Evolutionary conservation across 2,113 vertebrate genomes (phyloP), one percentile per base, ranked within the genome.

Genomic region (Cyprinus carpio): DNA sequence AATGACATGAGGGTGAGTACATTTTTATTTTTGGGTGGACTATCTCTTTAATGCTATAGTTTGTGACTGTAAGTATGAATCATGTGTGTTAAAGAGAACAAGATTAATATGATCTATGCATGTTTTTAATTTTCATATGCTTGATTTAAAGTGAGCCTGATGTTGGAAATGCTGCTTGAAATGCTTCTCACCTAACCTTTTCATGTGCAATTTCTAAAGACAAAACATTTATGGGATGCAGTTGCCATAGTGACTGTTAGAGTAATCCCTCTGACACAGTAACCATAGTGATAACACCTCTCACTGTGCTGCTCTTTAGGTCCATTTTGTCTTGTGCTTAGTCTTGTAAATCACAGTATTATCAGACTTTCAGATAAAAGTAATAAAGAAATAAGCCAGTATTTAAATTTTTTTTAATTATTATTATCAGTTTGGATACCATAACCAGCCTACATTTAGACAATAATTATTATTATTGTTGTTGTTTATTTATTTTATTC

Each of bases 251-350:
- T 88, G 88, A 90, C 88, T 54, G 15, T 84, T 56, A 88, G 83
- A 88, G 83, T 93, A 87, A 91, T 91, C 40, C 88, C 82, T 88
- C 88, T 49, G 43, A 89, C 89, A 88, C 89, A 83, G 91, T 93
- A 89, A 92, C 92, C 92, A 93, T 93, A 92, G 93, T 81, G 90
- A 94, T 91, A n/a, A 72, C 2, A 62, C 71, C 85, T 91, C 86
- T 43, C 83, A 51, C 69, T n/a, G 89, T 89, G 75, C 84, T 51
- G 84, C 74, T 88, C 84, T 81, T 77, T 62, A 82, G 23, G 25
- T 86, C 87, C 90, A 86, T 54, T 67, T 88, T 51, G 65, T 87
- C 83, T 78, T 62, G 78, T 37, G 27, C 67, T 43, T 43, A 2
- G 40, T 40, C 40, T 84, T 81, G 29, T 87, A 82, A 75, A 88